Conservation (phyloP, 2,888 invertebrate species). For the Geotrupes spiniger region DNA sequence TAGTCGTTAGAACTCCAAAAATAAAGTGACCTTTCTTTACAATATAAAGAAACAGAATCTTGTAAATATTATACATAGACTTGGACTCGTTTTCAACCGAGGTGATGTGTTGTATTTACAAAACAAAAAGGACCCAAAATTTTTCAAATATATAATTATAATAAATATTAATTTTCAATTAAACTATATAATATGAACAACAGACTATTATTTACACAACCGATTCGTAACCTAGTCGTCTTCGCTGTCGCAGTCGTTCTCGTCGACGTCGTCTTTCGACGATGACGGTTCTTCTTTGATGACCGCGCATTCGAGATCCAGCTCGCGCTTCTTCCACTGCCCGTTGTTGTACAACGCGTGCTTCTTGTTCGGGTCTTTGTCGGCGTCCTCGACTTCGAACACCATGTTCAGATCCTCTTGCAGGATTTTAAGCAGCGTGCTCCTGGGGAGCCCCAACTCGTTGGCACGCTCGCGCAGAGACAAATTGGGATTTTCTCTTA, state of each 20-base stretch:
- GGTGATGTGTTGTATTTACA: conserved; percentile 44
- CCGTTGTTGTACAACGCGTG: conserved; percentile 36
- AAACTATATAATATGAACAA: conserved; percentile 24
- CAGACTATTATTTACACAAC: conserved; percentile 25
- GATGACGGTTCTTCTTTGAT: conserved; percentile 21
- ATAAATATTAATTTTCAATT: conserved; percentile 27
- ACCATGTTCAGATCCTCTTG: conserved; percentile 43
- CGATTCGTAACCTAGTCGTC: conserved; percentile 10
- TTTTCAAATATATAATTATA: conserved; percentile 40
- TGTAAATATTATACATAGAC: conserved; percentile 40
- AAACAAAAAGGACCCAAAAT: conserved; percentile 44
- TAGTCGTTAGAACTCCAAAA: conserved; percentile 38
- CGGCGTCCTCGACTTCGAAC: conserved; percentile 35
- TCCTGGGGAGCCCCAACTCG: conserved; percentile 46
- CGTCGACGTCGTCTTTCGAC: conserved; percentile 10
- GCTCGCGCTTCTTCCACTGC: conserved; percentile 34
- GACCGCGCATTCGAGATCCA: conserved; percentile 9
- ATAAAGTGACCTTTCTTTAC: conserved; percentile 50
- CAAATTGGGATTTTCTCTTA: conserved; percentile 45
- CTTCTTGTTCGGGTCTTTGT: conserved; percentile 30
- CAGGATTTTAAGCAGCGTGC: conserved; percentile 49
- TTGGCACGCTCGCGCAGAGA: conserved; percentile 49
- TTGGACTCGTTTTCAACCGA: conserved; percentile 40
- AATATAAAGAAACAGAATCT: conserved; percentile 48
- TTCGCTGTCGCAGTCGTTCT: conserved; percentile 9